A percentile compares a stretch with the other conserved stretches of the same genome.
Evolutionary conservation across 2,797 vertebrate genomes (phyloP).

Genomic region (Brotula barbata): DNA sequence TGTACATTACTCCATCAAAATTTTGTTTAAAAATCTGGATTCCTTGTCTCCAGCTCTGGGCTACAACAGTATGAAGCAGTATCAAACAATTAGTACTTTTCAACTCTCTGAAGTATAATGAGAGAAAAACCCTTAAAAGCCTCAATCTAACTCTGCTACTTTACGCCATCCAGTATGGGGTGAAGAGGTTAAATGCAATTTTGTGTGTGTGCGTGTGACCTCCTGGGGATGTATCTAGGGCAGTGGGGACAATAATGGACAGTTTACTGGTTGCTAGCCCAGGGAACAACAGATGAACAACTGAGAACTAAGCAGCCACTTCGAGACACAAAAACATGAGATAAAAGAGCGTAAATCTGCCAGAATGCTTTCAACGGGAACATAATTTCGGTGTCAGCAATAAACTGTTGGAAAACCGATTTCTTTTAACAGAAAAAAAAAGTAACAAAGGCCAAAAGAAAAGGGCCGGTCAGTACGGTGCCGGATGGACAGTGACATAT

Average conservation of each 20-base stretch:
- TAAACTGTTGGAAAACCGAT: slow-evolving; percentile 36
- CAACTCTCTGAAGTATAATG: slow-evolving; percentile 1
- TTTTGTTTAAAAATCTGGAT: not conserved
- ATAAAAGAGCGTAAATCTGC: not conserved
- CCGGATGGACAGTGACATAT: slow-evolving; percentile 45
- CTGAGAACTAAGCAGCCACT: not conserved
- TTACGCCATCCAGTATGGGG: slow-evolving; percentile 5
- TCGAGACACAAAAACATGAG: not conserved
- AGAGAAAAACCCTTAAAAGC: slow-evolving; percentile 8
- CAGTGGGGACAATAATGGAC: slow-evolving; percentile 1
- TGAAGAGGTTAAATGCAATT: not conserved
- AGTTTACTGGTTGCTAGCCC: slow-evolving; percentile 8
- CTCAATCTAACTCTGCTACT: slow-evolving; percentile 8
- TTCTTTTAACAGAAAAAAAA: slow-evolving; percentile 29
- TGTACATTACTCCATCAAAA: slow-evolving; percentile 24
- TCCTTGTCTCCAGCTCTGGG: slow-evolving; percentile 1
- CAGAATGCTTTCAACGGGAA: not conserved
- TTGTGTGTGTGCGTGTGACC: slow-evolving; percentile 1
- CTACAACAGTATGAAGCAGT: slow-evolving; percentile 8
- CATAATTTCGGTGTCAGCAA: slow-evolving; percentile 26
- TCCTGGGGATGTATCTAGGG: not conserved
- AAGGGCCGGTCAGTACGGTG: slow-evolving; percentile 18
- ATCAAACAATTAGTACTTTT: slow-evolving; percentile 10
- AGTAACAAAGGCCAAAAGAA: slow-evolving; percentile 23
- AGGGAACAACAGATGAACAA: slow-evolving; percentile 12